Evolutionary conservation across 2,113 vertebrate species (phyloP), one percentile per base, ranked within the genome.

Genomic region (Lophius piscatorius): DNA sequence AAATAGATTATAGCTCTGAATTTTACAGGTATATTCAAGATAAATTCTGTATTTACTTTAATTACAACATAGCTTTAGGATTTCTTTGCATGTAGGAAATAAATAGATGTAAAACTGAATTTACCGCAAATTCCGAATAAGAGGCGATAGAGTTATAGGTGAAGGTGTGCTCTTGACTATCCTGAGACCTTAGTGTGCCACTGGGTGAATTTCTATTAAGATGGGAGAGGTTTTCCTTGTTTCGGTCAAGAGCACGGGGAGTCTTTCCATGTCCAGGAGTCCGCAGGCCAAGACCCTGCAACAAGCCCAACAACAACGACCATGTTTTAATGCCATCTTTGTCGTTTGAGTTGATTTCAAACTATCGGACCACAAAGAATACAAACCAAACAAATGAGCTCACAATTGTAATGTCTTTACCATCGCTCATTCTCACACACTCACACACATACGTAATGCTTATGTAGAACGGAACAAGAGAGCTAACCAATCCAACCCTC

Each of bases 111-210:
- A 63, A 93, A 91, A 93, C 68, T 64, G 5, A 21, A 89, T 93
- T 97, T 97, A 98, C 97, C 94, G 91, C 92, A 93, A 98, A 98
- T 81, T 96, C 94, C 17, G 93, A 92, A 93, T 98, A 98, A 91
- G 93, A 95, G 91, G 94, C 94, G 83, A 96, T 81, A 87, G 93
- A 92, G 70, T 91, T 95, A 88, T 94, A 54, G 92, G 92, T 94
- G 90, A 90, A 80, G 91, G 92, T 94, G 85, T 79, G 91, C 88
- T 93, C 94, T 82, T 89, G 90, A 77, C 90, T 91, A 74, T 90
- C 87, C 78, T 87, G 88, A 81, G 82, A 82, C 58, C 81, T 91
- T 86, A 93, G 92, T 80, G 92, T 88, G 91, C 92, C 92, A 49
- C 90, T 90, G 78, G 91, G 88, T 80, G 91, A 41, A 55, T 91